Evolutionary conservation across 2,888 invertebrate species (phyloP).

Genomic region (Macaria notata): DNA sequence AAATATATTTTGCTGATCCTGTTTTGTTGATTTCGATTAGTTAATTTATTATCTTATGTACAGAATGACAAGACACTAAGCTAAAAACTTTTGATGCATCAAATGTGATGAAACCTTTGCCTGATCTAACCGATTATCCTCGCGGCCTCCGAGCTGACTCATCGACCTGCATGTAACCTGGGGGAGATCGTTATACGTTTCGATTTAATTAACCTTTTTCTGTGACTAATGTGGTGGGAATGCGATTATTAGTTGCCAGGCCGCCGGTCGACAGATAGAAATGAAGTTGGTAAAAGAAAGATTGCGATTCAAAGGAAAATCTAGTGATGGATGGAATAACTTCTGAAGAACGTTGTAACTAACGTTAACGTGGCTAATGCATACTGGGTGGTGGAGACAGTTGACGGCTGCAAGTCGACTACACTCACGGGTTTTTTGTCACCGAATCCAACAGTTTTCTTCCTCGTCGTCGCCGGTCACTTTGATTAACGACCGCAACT

Average conservation of each 20-base stretch:
- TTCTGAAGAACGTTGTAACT: slow-evolving; percentile 46
- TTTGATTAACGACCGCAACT: slow-evolving; percentile 72
- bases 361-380: slow-evolving; percentile 54
- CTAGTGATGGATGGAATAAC: slow-evolving; percentile 41
- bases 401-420: slow-evolving; percentile 50
- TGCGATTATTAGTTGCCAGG: slow-evolving; percentile 28
- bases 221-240: slow-evolving; percentile 56
- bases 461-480: slow-evolving; percentile 49
- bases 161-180: slow-evolving; percentile 40
- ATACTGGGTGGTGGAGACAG: slow-evolving; percentile 34
- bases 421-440: slow-evolving; percentile 56
- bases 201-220: slow-evolving; percentile 60
- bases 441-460: slow-evolving; percentile 44
- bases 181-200: slow-evolving; percentile 50
- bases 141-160: slow-evolving; percentile 52
- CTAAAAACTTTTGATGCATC: slow-evolving; percentile 36
- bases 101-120: slow-evolving; percentile 60
- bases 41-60: slow-evolving; percentile 14
- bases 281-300: slow-evolving; percentile 13
- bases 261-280: slow-evolving; percentile 19
- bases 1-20: slow-evolving; percentile 19
- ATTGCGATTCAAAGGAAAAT: slow-evolving; percentile 9
- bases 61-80: not conserved
- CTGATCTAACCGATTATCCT: slow-evolving; percentile 61
- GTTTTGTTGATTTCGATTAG: slow-evolving; percentile 21